Conservation (phyloP, 1,140 invertebrate species). For the Bombus pyrosoma region DNA sequence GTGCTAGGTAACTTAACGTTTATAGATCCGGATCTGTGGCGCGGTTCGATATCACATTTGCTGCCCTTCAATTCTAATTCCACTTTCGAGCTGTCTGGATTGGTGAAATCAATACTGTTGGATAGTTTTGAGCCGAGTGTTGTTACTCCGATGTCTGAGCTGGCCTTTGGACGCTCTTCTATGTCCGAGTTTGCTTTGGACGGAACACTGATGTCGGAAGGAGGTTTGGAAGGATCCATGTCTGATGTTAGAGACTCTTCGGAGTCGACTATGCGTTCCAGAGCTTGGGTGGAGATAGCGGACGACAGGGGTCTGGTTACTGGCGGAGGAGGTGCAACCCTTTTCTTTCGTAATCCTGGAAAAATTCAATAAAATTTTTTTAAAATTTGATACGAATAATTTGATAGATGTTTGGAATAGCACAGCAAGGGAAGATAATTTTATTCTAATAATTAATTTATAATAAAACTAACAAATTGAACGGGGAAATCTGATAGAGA, state of each 20-base stretch:
- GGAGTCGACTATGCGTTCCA: slow-evolving; percentile 79
- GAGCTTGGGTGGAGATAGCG: slow-evolving; percentile 76
- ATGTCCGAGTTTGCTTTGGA: slow-evolving; percentile 75
- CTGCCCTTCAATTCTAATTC: neutral
- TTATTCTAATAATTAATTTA: no score
- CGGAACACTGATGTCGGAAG: slow-evolving; percentile 74
- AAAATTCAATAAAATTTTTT: neutral
- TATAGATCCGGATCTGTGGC: slow-evolving; percentile 22
- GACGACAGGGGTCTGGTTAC: slow-evolving; percentile 74
- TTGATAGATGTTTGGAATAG: no score
- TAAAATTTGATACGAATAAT: no score
- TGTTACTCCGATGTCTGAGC: slow-evolving; percentile 63
- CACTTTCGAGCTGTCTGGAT: neutral
- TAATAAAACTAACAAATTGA: no score
- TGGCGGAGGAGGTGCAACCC: slow-evolving; percentile 74
- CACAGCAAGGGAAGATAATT: no score
- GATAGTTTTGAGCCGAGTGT: slow-evolving; percentile 22
- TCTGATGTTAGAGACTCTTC: slow-evolving; percentile 79
- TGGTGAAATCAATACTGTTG: neutral
- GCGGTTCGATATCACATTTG: neutral
- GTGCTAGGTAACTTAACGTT: slow-evolving; percentile 18
- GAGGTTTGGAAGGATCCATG: slow-evolving; percentile 77
- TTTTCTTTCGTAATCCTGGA: slow-evolving; percentile 78
- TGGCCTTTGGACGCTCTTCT: slow-evolving; percentile 64
- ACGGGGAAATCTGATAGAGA: neutral